Evolutionary conservation across 2,113 vertebrate genomes (phyloP).

Genomic region (Syngnathoides biaculeatus): DNA sequence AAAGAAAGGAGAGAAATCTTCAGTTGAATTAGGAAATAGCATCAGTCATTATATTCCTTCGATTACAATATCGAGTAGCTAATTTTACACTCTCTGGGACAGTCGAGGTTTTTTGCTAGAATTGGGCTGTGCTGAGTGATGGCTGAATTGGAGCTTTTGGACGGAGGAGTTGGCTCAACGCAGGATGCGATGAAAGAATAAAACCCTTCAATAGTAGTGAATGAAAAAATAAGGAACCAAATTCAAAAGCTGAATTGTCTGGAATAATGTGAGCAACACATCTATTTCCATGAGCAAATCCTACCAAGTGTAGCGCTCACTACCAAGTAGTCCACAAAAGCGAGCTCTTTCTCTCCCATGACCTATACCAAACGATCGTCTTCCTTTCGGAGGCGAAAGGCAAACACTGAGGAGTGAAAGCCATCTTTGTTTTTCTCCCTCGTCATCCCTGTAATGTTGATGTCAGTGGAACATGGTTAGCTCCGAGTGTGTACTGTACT

Average conservation of each 20-base stretch:
- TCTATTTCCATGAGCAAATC: conserved; percentile 43
- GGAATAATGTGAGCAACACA: conserved; percentile 44
- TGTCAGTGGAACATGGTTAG: conserved; percentile 34
- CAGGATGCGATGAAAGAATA: conserved; percentile 17
- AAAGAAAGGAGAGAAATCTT: conserved; percentile 47
- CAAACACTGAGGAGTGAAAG: conserved; percentile 22
- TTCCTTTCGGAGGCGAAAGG: conserved; percentile 28
- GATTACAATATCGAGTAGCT: conserved; percentile 73
- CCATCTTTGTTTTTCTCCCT: conserved; percentile 34
- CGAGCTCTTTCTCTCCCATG: conserved; percentile 40
- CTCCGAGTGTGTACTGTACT: conserved; percentile 34
- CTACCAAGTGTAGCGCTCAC: conserved; percentile 27
- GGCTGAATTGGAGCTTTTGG: conserved; percentile 63
- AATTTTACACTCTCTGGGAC: conserved; percentile 63
- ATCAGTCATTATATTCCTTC: conserved; percentile 71
- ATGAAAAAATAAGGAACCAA: conserved; percentile 24
- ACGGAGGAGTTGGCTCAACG: conserved; percentile 21
- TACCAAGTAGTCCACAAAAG: conserved; percentile 41
- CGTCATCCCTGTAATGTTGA: conserved; percentile 13
- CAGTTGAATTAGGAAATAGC: conserved; percentile 58
- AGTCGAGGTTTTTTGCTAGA: conserved; percentile 61
- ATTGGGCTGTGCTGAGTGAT: conserved; percentile 74
- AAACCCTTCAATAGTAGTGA: neutral
- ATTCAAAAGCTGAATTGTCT: conserved; percentile 33
- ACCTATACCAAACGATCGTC: conserved; percentile 30